These are phyloP conservation scores for Potamarius usumacintae DNA, from an alignment of 2,113 vertebrate species.

Conservation along the genomic window DNA sequence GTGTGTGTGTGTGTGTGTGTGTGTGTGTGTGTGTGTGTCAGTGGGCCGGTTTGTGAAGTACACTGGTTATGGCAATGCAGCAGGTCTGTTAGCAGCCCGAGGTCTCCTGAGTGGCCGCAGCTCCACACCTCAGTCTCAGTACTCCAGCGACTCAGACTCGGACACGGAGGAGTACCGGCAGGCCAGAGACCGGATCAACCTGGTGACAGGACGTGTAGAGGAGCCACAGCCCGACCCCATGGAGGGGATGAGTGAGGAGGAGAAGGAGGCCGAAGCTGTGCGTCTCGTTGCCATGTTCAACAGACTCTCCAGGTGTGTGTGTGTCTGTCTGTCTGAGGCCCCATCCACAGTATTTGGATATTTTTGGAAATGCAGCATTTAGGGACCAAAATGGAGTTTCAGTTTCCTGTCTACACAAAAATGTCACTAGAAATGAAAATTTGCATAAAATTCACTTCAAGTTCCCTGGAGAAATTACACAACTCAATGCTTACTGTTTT, in stretches of 20 bases:
- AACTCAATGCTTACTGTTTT: no score
- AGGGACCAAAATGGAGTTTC: background rate
- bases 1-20: constrained; percentile 17
- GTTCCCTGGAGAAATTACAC: no score
- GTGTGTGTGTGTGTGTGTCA: constrained; percentile 47
- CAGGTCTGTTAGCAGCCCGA: constrained; percentile 75
- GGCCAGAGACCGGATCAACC: constrained; percentile 73
- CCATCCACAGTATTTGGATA: background rate
- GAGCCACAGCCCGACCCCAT: constrained; percentile 73
- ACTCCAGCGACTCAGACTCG: constrained; percentile 79
- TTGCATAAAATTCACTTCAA: no score
- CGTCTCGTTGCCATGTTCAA: constrained; percentile 75
- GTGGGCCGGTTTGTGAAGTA: constrained; percentile 80
- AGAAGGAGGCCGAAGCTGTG: constrained; percentile 77
- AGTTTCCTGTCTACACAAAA: no score
- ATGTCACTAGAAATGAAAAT: no score
- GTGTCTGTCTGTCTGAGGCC: background rate
- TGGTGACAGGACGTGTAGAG: constrained; percentile 78
- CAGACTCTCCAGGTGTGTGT: constrained; percentile 59
- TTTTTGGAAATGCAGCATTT: background rate
- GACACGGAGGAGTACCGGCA: constrained; percentile 80
- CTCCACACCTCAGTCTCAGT: constrained; percentile 51
- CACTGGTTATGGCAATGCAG: constrained; percentile 80
- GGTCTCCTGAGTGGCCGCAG: constrained; percentile 67
- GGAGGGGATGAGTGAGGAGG: constrained; percentile 80